Evolutionary conservation across 2,797 vertebrate species (phyloP), one percentile per base, ranked within the genome.

Genomic region (Sciurus vulgaris): DNA sequence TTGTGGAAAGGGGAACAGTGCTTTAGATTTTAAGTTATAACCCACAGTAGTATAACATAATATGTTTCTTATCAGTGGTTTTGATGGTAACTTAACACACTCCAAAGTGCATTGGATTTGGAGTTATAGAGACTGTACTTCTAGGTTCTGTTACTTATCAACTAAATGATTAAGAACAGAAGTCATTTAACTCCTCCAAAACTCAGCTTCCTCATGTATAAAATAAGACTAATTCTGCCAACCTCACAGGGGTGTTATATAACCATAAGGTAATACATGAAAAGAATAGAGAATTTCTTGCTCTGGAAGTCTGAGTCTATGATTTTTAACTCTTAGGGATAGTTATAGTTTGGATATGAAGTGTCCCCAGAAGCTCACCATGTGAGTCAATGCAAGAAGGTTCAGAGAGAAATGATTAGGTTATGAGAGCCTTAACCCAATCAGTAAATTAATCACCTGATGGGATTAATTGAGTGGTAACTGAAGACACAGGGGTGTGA

Each of bases 231-330:
- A 77, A 67, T 41, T 26, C 89, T 28, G 41, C 0, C 18, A 38
- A 76, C 47, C 26, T 78, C 44, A 63, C 3, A 86, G 51, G 20
- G 9, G 1, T 78, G 3, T 24, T 63, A 54, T 9, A 47, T 56
- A 54, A 93, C 30, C n/a, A 44, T 10, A 26, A 88, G 35, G 81
- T 54, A 86, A 95, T 35, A 85, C 15, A 83, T n/a, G 17, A 38
- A 93, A 87, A 86, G 35, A 79, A 89, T 8, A 95, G 89, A 67
- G 26, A 26, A 89, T 78, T 89, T 81, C 41, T 67, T 82, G 2
- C 6, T 86, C 33, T 89, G 81, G 82, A 73, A 35, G n/a, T 69
- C 28, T 86, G 73, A 67, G 73, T 59, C 51, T 47, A 24, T 73
- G 18, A 54, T 22, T 90, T 73, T 90, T 56, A 76, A 67, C 24